phyloP scores from a whole-genome alignment of 1,140 invertebrate genomes.

The Cydia strobilella region DNA sequence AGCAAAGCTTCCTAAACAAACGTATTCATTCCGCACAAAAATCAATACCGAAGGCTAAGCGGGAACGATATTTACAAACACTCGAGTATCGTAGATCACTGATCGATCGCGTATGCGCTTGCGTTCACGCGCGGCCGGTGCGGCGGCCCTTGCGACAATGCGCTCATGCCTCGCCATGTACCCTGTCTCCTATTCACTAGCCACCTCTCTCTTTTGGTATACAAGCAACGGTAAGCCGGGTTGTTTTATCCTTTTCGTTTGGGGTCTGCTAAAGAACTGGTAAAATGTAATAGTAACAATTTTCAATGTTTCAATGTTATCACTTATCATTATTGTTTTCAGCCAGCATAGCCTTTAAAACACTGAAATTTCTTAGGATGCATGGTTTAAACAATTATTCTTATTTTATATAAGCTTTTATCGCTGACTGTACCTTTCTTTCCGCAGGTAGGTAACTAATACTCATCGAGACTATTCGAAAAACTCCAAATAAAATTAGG shows the following conservation, averaged over 20 bases:
- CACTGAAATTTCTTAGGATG: too few species aligned
- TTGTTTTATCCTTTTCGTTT: conserved; percentile 27
- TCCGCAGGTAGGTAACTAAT: too few species aligned
- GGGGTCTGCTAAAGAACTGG: not conserved
- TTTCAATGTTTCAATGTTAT: not conserved
- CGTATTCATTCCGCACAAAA: conserved; percentile 31
- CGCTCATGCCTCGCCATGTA: conserved; percentile 61
- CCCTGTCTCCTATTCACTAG: conserved; percentile 59
- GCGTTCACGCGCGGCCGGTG: conserved; percentile 62
- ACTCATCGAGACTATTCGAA: too few species aligned
- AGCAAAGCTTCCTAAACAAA: not conserved
- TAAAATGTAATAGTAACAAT: not conserved
- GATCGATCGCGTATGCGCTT: conserved; percentile 41
- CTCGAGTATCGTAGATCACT: conserved; percentile 46
- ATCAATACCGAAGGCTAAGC: conserved; percentile 18
- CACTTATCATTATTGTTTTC: too few species aligned
- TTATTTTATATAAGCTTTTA: too few species aligned
- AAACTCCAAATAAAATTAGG: too few species aligned
- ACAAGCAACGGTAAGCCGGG: conserved; percentile 45
- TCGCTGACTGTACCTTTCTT: too few species aligned
- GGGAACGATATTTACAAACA: conserved; percentile 41
- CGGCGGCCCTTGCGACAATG: conserved; percentile 71
- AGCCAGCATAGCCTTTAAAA: too few species aligned
- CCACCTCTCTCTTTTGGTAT: conserved; percentile 75
- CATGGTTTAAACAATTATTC: too few species aligned